Conservation (phyloP, 2,797 vertebrate species). For the Craterocephalus amniculus region DNA sequence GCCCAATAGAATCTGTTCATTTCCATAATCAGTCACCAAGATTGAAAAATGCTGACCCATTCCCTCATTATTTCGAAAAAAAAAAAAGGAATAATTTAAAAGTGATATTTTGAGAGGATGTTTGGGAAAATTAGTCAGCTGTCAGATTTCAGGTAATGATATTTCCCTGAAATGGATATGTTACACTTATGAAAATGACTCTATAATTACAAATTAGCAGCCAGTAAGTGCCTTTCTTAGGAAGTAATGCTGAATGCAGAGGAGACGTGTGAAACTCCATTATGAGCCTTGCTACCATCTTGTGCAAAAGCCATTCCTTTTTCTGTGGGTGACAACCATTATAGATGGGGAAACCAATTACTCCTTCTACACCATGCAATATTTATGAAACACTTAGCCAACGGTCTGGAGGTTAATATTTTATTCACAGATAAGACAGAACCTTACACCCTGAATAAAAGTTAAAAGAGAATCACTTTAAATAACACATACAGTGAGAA, state of each 20-base stretch:
- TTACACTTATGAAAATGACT: slow-evolving; percentile 41
- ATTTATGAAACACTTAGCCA: slow-evolving; percentile 86
- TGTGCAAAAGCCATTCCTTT: slow-evolving; percentile 37
- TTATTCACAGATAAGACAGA: slow-evolving; percentile 78
- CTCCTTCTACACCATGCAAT: slow-evolving; percentile 82
- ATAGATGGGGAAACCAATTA: slow-evolving; percentile 84
- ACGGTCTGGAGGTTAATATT: slow-evolving; percentile 82
- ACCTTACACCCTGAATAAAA: slow-evolving; percentile 67
- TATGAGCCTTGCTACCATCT: slow-evolving; percentile 41
- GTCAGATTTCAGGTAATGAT: slow-evolving; percentile 26
- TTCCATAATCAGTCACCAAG: slow-evolving; percentile 7
- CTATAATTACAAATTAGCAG: slow-evolving; percentile 44
- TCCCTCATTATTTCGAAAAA: slow-evolving; percentile 6
- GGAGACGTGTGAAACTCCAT: slow-evolving; percentile 54
- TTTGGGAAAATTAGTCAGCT: slow-evolving; percentile 5
- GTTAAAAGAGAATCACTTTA: slow-evolving; percentile 64
- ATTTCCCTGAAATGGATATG: slow-evolving; percentile 31
- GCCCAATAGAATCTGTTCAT: slow-evolving; percentile 1
- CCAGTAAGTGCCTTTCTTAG: slow-evolving; percentile 46
- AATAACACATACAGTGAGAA: slow-evolving; percentile 44
- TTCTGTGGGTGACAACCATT: slow-evolving; percentile 74
- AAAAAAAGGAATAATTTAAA: slow-evolving; percentile 15
- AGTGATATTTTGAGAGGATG: slow-evolving; percentile 6
- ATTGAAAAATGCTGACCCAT: slow-evolving; percentile 4
- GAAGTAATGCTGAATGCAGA: slow-evolving; percentile 28